Evolutionary conservation across 2,888 invertebrate species (phyloP).

Genomic region (Ypsolopha sequella): DNA sequence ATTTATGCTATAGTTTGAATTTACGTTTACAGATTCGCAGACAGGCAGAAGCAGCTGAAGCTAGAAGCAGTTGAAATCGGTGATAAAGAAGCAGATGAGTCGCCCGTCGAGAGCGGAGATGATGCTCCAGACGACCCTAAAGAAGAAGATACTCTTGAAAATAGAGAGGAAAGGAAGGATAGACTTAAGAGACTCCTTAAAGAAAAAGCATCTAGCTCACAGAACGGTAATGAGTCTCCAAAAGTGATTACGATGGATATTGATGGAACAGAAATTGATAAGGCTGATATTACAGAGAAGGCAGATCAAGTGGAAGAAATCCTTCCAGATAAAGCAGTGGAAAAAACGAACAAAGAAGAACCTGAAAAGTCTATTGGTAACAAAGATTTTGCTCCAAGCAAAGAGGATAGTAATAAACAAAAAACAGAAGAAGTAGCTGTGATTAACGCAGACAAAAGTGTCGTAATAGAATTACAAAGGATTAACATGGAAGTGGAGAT

Average conservation of each 20-base stretch:
- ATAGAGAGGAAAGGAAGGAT: slow-evolving; percentile 44
- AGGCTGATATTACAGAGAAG: neutral
- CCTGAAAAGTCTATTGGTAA: neutral
- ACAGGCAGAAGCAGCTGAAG: slow-evolving; percentile 48
- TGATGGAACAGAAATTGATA: neutral
- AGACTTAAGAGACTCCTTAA: slow-evolving; percentile 39
- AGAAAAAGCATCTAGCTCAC: slow-evolving; percentile 26
- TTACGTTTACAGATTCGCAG: slow-evolving; percentile 41
- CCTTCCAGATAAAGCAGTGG: neutral
- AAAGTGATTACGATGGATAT: neutral
- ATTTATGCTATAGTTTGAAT: neutral
- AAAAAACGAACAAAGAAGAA: neutral
- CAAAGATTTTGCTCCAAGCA: too few relatives aligned
- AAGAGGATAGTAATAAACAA: too few relatives aligned
- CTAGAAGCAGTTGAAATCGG: slow-evolving; percentile 52
- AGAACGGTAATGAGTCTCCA: slow-evolving; percentile 6
- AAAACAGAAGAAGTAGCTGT: neutral
- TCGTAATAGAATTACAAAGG: neutral
- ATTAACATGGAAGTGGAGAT: neutral
- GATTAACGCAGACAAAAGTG: neutral
- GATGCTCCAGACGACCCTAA: slow-evolving; percentile 25
- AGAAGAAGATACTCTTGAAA: slow-evolving; percentile 26
- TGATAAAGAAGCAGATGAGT: slow-evolving; percentile 59
- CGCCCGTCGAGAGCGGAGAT: slow-evolving; percentile 54
- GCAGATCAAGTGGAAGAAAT: neutral